phyloP scores from a whole-genome alignment of 2,888 invertebrate species.

The Embidobia sp. region DNA sequence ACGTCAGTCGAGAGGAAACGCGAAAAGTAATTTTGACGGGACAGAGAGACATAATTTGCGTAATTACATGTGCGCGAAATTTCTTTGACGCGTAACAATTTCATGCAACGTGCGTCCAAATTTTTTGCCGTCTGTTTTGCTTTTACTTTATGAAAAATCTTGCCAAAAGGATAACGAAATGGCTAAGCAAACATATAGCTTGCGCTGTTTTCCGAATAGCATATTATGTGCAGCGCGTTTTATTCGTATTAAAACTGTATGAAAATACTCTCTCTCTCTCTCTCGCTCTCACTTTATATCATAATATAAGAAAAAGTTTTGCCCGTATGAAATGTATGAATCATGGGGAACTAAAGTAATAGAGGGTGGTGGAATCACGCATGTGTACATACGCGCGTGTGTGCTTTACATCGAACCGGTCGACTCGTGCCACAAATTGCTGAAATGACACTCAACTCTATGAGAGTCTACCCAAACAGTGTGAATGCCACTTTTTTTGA shows the following conservation, averaged over 20 bases:
- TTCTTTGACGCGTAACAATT: constrained; percentile 9
- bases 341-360: constrained; percentile 76
- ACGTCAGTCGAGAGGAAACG: constrained; percentile 1
- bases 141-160: constrained; percentile 37
- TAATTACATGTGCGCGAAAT: not conserved
- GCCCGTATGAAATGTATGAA: constrained; percentile 68
- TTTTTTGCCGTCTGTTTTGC: constrained; percentile 23
- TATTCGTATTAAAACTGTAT: constrained; percentile 33
- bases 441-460: constrained; percentile 69
- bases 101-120: not conserved
- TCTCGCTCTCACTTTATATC: constrained; percentile 20
- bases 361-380: constrained; percentile 65
- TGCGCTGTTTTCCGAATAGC: constrained; percentile 33
- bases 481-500: constrained; percentile 63
- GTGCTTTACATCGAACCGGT: constrained; percentile 66
- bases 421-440: constrained; percentile 67
- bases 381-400: constrained; percentile 35
- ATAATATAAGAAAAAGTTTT: constrained; percentile 58
- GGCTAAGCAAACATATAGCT: constrained; percentile 26
- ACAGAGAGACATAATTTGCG: not conserved
- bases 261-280: constrained; percentile 18
- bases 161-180: constrained; percentile 39
- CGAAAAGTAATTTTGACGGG: not conserved
- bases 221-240: constrained; percentile 28
- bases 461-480: constrained; percentile 64